Base-by-base conservation (phyloP, 2,888 invertebrate species). In the Pristionchus exspectatus region DNA sequence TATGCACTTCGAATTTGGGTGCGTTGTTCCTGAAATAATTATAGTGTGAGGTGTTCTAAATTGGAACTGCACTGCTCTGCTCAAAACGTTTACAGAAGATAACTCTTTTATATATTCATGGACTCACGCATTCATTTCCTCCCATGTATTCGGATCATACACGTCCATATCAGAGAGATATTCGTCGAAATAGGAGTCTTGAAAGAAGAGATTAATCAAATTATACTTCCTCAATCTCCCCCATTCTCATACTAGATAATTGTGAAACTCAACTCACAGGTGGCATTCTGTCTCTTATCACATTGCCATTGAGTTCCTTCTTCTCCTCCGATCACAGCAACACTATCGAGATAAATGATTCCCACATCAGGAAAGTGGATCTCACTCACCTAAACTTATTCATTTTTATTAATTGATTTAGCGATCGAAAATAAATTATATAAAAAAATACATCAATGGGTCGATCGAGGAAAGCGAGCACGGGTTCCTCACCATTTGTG, bases 271-370 rank as follows among this genome's bases (percentile, higher is more conserved):
- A 66, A 66, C 72, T 72, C 33, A 72, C 72, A 72, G 1, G 72
- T 27, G 2, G 18, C 63, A 14, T 63, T 66, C n/a, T 44, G 56
- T 44, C 27, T 66, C 86, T 86, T 86, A 10, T 30, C 66, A 66
- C 63, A 66, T n/a, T 86, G 86, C 86, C 86, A 86, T n/a, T 86
- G 16, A 30, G 44, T 30, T 27, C 27, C 63, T 24, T 27, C 86
- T 2, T 24, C 66, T 44, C 86, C 63, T 66, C 86, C 86, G 5
- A 86, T 66, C 66, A 18, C 38, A 10, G n/a, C 27, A 14, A 38
- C n/a, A 33, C n/a, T 63, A n/a, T 66, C 44, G n/a, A 86, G 86
- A 27, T 86, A 86, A 44, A 86, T 21, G 2, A 86, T n/a, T n/a
- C 86, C 86, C 4, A 66, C 63, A 16, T 63, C 63, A 2, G 86